Base-by-base conservation (phyloP, 2,797 vertebrate genomes). In the Syndactyla subalaris region DNA sequence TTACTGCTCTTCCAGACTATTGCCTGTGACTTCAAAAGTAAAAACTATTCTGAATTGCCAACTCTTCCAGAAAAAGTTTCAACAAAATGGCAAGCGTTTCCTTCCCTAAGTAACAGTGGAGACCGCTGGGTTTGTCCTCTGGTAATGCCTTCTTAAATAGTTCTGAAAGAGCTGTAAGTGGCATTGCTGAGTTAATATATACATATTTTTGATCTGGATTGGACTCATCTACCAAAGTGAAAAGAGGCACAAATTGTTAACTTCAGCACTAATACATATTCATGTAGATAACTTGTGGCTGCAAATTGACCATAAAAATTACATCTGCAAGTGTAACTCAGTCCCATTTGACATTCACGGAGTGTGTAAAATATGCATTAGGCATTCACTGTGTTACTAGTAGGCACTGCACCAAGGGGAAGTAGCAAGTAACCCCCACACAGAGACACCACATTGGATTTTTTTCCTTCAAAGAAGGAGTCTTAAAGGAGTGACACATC, bases 301-400 rank as follows among this genome's bases (percentile, higher is more conserved):
- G 88, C 66, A 94, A 95, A 95, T 81, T 88, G 93, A 92, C 88
- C 92, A 63, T 95, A 93, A 95, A 95, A 96, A 95, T 78, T 84
- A 78, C 80, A 86, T 81, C 89, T 95, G 80, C 70, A 75, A 86
- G 46, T 81, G 70, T 95, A 94, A 88, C 79, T 84, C 34, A 54
- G 30, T 88, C 89, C 73, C 83, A 39, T 92, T 83, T 93, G 88
- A 72, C 32, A 6, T 95, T 72, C 89, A 92, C 46, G 0, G 4
- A 8, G 55, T 92, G 70, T 78, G 85, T 90, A 94, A 95, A 96
- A 88, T 78, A 94, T 4, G 20, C 36, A 57, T 93, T 81, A 90
- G 67, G 46, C 74, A n/a, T 86, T 90, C 76, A n/a, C 9, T 39
- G 34, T 74, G 41, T 77, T 85, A 52, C 58, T 79, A 41, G 48